These are phyloP conservation scores for Erpobdella octoculata DNA, from an alignment of 2,888 invertebrate genomes.

Conservation along the genomic window DNA sequence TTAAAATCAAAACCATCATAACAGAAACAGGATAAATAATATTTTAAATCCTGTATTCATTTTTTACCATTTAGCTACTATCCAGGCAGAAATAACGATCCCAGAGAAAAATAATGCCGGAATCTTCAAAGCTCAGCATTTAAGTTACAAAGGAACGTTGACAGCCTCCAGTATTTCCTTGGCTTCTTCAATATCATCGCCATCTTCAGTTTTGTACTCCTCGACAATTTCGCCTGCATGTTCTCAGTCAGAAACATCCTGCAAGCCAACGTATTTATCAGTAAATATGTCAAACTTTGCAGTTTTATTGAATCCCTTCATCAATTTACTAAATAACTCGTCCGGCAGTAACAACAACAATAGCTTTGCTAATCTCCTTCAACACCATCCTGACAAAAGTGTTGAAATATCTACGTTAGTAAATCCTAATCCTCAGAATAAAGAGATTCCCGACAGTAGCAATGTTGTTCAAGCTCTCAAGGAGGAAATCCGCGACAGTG, in stretches of 20 bases:
- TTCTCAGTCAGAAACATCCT: background rate
- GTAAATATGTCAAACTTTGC: slow-evolving; percentile 32
- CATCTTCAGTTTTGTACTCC: background rate
- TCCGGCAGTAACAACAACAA: background rate
- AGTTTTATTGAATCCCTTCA: background rate
- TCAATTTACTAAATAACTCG: background rate
- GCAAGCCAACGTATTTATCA: slow-evolving; percentile 41
- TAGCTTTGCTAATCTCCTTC: background rate
- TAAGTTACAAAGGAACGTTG: slow-evolving; percentile 2
- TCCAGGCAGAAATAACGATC: slow-evolving; percentile 9
- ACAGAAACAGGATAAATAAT: no score
- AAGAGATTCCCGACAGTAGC: background rate
- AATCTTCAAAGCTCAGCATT: background rate
- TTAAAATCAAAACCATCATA: no score
- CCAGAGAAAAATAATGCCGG: background rate
- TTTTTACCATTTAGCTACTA: background rate
- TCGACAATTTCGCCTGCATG: background rate
- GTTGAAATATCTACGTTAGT: background rate
- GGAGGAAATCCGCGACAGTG: no score
- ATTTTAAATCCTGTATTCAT: background rate
- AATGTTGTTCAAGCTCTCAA: no score
- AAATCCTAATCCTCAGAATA: no score
- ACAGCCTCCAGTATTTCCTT: background rate
- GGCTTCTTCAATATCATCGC: background rate
- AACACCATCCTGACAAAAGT: no score